Evolutionary conservation across 30 jellyfish, hydroid and myxozoan genomes (phyloP).

Genomic region (Rhopilema esculentum): DNA sequence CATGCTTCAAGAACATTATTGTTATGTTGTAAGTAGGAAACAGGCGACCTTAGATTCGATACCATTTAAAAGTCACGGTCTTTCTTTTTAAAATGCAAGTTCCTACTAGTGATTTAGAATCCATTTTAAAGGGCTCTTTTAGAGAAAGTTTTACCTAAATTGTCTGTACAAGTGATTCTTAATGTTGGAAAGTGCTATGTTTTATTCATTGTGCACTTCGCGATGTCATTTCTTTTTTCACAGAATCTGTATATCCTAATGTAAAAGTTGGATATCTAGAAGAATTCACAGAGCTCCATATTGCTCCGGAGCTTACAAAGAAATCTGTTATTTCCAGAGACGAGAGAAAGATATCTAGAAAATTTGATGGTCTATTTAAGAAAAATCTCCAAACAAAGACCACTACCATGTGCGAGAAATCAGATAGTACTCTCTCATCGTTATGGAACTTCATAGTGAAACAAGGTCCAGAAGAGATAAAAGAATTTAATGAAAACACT

Average conservation of each 20-base stretch:
- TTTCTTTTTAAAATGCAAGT: too few relatives aligned
- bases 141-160: too few relatives aligned
- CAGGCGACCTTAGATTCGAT: too few relatives aligned
- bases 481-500: background rate
- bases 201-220: too few relatives aligned
- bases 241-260: constrained; percentile 43
- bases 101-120: too few relatives aligned
- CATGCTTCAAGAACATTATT: too few relatives aligned
- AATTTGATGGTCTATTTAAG: background rate
- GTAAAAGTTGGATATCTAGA: constrained; percentile 47
- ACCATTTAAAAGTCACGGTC: too few relatives aligned
- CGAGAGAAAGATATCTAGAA: background rate
- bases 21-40: too few relatives aligned
- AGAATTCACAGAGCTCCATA: constrained; percentile 70
- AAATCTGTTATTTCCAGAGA: background rate
- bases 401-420: background rate
- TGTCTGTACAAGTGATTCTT: too few relatives aligned
- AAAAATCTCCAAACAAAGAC: background rate
- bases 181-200: too few relatives aligned
- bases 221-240: too few relatives aligned
- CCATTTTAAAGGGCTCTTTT: too few relatives aligned
- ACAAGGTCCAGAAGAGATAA: background rate
- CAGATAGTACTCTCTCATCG: background rate
- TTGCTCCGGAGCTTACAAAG: constrained; percentile 33
- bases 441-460: background rate